These are phyloP conservation scores for Allygus modestus DNA, from an alignment of 2,888 invertebrate genomes.

Conservation along the genomic window DNA sequence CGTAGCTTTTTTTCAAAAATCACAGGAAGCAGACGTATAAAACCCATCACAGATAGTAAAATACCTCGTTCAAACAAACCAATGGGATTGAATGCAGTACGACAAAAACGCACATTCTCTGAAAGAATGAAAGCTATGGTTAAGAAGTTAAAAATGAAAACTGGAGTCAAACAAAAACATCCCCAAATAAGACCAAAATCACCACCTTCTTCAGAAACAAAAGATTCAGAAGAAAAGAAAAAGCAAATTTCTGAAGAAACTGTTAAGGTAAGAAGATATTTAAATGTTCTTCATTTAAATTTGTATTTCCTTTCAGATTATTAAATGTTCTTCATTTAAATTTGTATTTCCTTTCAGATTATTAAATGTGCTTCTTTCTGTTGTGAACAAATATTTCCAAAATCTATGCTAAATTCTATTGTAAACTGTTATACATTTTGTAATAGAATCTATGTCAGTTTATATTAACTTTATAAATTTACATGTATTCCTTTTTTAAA, in stretches of 20 bases:
- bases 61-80: slow-evolving; percentile 71
- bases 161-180: slow-evolving; percentile 51
- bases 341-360: background rate
- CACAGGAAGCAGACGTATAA: slow-evolving; percentile 53
- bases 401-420: no score
- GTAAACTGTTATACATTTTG: no score
- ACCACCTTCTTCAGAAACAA: slow-evolving; percentile 40
- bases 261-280: slow-evolving; percentile 64
- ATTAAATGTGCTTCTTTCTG: background rate
- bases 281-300: background rate
- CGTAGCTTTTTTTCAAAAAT: slow-evolving; percentile 62
- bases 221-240: slow-evolving; percentile 66
- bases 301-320: background rate
- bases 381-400: no score
- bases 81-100: slow-evolving; percentile 67
- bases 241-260: slow-evolving; percentile 64
- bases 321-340: background rate
- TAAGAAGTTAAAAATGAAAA: slow-evolving; percentile 68
- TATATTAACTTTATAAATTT: no score
- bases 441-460: no score
- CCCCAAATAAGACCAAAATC: slow-evolving; percentile 44
- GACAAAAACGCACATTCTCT: slow-evolving; percentile 69
- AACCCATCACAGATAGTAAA: slow-evolving; percentile 45
- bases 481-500: background rate
- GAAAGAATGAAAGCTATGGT: slow-evolving; percentile 69